Evolutionary conservation across 2,113 vertebrate species (phyloP).

Genomic region (Gavialis gangeticus): DNA sequence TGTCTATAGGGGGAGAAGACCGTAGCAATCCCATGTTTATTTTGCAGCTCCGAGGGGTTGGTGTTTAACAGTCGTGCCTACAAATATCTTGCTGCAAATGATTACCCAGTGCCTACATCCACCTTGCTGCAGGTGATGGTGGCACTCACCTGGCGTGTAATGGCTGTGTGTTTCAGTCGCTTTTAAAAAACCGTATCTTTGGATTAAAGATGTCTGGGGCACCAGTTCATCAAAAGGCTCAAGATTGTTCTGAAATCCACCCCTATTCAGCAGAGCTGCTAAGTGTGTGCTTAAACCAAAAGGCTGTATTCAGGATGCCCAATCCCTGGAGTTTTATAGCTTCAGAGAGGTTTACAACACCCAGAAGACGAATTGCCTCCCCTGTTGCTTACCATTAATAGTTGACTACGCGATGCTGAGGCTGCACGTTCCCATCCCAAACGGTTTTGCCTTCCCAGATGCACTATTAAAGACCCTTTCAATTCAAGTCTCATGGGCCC

Average conservation of each 20-base stretch:
- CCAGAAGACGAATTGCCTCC: no score
- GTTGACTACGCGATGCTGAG: no score
- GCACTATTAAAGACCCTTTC: neutral
- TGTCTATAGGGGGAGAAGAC: neutral
- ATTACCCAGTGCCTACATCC: neutral
- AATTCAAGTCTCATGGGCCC: no score
- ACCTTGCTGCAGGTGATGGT: neutral
- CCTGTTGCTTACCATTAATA: neutral
- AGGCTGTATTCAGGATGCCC: neutral
- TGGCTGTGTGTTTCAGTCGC: no score
- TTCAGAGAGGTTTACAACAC: neutral
- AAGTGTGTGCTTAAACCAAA: neutral
- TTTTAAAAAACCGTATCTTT: neutral
- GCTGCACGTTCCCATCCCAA: neutral
- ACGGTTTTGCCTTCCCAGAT: neutral
- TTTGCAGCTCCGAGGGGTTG: neutral
- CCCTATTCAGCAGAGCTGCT: neutral
- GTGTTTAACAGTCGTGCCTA: neutral
- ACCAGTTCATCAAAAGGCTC: neutral
- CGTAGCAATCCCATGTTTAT: neutral
- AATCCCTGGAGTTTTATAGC: no score
- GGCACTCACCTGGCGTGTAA: no score
- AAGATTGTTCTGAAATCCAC: neutral
- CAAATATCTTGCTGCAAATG: neutral
- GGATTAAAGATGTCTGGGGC: neutral